These are phyloP conservation scores for Pagetopsis macropterus DNA, from an alignment of 2,797 vertebrate genomes.

Conservation along the genomic window DNA sequence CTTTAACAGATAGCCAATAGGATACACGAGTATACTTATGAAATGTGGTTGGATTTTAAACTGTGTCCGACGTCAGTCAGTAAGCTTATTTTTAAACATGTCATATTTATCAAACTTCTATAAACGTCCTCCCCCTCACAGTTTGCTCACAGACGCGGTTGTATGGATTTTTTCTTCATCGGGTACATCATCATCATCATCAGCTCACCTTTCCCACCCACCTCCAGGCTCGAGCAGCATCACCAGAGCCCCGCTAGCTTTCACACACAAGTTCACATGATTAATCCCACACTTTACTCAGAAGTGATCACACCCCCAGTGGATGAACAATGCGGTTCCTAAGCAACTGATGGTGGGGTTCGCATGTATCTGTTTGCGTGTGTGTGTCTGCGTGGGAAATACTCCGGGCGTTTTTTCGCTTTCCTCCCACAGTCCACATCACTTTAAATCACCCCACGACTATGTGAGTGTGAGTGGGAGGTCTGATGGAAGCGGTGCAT, in stretches of 20 bases:
- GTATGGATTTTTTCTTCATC: slow-evolving; percentile 19
- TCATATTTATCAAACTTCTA: neutral
- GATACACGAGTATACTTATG: no score
- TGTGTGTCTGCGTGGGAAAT: slow-evolving; percentile 63
- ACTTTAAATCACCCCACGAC: slow-evolving; percentile 45
- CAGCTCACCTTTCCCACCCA: slow-evolving; percentile 61
- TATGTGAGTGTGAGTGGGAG: slow-evolving; percentile 42
- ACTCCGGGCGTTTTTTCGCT: slow-evolving; percentile 49
- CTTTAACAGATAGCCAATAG: neutral
- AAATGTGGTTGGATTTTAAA: neutral
- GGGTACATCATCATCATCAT: slow-evolving; percentile 19
- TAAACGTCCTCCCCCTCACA: neutral
- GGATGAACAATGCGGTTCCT: slow-evolving; percentile 73
- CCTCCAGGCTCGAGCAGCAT: slow-evolving; percentile 32
- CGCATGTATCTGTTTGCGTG: slow-evolving; percentile 42
- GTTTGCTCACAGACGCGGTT: slow-evolving; percentile 9
- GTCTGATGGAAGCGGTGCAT: slow-evolving; percentile 35
- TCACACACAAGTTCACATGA: slow-evolving; percentile 47
- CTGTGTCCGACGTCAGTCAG: neutral
- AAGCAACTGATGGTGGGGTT: slow-evolving; percentile 72
- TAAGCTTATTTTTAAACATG: neutral
- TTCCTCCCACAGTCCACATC: slow-evolving; percentile 61
- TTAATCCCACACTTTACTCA: slow-evolving; percentile 62
- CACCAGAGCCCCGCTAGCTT: slow-evolving; percentile 27
- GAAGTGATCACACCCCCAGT: slow-evolving; percentile 65